A percentile compares a stretch with the other conserved stretches of the same genome.
These are phyloP conservation scores for silkworm (Bombyx mori) DNA, from an alignment of 1,140 invertebrate species.

Conservation along the genomic window DNA sequence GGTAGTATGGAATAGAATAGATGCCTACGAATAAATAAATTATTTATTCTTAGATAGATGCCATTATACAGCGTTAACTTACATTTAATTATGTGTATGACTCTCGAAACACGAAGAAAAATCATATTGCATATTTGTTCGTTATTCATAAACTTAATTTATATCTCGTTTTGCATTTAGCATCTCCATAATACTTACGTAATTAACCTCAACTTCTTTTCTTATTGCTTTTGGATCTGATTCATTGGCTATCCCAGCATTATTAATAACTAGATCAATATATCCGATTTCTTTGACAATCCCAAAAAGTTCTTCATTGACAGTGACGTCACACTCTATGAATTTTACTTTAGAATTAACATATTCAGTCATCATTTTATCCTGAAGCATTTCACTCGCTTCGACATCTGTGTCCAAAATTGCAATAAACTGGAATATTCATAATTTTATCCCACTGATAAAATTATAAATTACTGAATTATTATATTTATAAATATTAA, in stretches of 20 bases:
- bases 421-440: not conserved
- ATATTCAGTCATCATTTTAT: not conserved
- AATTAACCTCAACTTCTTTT: constrained; percentile 7
- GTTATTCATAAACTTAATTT: too few species aligned
- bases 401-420: constrained; percentile 3
- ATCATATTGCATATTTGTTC: too few species aligned
- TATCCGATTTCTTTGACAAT: not conserved
- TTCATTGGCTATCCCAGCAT: constrained; percentile 5
- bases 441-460: not conserved
- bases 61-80: too few species aligned
- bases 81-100: too few species aligned
- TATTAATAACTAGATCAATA: constrained; percentile 9
- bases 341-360: constrained; percentile 2
- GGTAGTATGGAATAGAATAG: too few species aligned
- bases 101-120: too few species aligned
- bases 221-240: not conserved
- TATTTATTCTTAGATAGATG: too few species aligned
- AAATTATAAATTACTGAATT: too few species aligned
- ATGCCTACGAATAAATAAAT: too few species aligned
- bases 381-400: not conserved
- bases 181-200: constrained; percentile 1
- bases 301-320: constrained; percentile 2
- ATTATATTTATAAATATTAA: too few species aligned
- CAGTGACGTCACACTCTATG: constrained; percentile 2
- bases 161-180: too few species aligned